A percentile compares a stretch with the other conserved stretches of the same genome.
phyloP scores from a whole-genome alignment of 2,113 vertebrate species.

The Halcyon malimbica region DNA sequence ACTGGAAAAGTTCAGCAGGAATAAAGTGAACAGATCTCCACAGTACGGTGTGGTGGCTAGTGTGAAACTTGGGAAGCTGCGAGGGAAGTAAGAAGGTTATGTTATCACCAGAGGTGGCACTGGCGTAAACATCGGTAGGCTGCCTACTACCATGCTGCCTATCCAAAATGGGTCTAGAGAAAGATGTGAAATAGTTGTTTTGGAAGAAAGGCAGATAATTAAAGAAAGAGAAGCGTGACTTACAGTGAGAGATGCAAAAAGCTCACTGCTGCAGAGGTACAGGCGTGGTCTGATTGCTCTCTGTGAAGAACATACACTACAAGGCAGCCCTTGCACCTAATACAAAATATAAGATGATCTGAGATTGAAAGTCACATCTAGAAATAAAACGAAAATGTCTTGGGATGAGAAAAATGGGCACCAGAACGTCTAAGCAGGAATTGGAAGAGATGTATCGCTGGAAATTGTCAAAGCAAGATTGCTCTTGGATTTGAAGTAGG shows the following conservation, averaged over 20 bases:
- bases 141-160: neutral
- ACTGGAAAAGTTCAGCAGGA: neutral
- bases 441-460: neutral
- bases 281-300: neutral
- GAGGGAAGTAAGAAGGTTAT: neutral
- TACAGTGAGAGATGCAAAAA: neutral
- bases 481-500: neutral
- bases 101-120: neutral
- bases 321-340: neutral
- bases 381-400: neutral
- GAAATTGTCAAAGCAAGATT: conserved; percentile 5
- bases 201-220: neutral
- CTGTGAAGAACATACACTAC: neutral
- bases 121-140: neutral
- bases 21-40: neutral
- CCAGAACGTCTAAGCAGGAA: neutral
- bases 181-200: neutral
- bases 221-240: neutral
- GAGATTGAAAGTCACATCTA: neutral
- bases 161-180: neutral
- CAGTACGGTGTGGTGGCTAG: rapidly evolving
- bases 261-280: neutral
- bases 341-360: neutral
- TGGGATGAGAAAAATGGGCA: neutral
- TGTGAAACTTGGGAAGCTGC: neutral